phyloP scores from a whole-genome alignment of 2,888 invertebrate genomes.

The Andrena fulva region DNA sequence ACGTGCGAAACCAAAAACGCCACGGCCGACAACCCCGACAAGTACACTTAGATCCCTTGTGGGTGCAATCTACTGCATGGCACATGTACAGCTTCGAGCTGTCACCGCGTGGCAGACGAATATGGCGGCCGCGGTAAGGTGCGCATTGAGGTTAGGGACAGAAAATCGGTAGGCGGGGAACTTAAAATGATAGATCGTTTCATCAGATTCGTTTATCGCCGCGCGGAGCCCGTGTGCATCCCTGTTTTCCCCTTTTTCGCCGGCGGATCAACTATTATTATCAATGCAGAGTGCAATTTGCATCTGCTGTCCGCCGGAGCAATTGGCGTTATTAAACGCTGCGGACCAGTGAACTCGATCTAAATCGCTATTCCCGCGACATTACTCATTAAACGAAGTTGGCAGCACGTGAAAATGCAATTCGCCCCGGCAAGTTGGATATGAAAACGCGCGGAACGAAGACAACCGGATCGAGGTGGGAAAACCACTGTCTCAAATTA shows the following conservation, averaged over 20 bases:
- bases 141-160: neutral
- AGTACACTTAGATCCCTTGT: neutral
- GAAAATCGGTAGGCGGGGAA: neutral
- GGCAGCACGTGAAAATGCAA: slow-evolving; percentile 38
- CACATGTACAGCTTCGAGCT: neutral
- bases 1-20: slow-evolving; percentile 60
- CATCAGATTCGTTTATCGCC: slow-evolving; percentile 13
- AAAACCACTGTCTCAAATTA: slow-evolving; percentile 26
- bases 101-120: neutral
- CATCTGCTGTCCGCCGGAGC: slow-evolving; percentile 30
- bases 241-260: slow-evolving; percentile 12
- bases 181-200: neutral
- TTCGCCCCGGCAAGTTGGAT: slow-evolving; percentile 27
- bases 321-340: slow-evolving; percentile 55
- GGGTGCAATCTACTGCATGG: slow-evolving; percentile 2
- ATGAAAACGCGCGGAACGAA: slow-evolving; percentile 31
- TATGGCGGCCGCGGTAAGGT: neutral
- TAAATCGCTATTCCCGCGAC: slow-evolving; percentile 52
- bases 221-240: neutral
- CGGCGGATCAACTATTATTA: slow-evolving; percentile 49
- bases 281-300: slow-evolving; percentile 53
- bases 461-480: neutral
- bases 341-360: slow-evolving; percentile 28
- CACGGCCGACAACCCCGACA: slow-evolving; percentile 29
- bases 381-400: slow-evolving; percentile 50